Evolutionary conservation across 2,888 invertebrate genomes (phyloP), one percentile per base, ranked within the genome.

Genomic region (Tethea ocularis): DNA sequence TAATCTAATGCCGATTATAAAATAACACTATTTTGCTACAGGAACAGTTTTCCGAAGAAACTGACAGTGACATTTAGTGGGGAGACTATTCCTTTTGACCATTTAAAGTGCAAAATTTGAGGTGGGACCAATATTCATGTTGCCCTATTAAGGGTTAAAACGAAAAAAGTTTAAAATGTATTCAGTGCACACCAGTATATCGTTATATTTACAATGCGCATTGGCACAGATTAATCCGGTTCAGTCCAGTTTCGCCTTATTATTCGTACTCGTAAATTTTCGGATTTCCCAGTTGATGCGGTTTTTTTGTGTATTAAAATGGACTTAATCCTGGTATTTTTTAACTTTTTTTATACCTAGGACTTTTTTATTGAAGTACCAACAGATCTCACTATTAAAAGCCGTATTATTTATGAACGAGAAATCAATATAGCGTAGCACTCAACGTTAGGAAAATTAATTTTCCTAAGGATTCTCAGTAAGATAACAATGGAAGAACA

Each of bases 201-300:
- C n/a, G n/a, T 7, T 20, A 41, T 46, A 46, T 46, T 46, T 46
- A 20, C 10, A 13, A 10, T 46, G 46, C 2, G 46, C 46, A 20
- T 46, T 46, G 46, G 10, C 17, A 20, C 46, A 46, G 6, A 46
- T 46, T 46, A 46, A 46, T 46, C 46, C 46, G 46, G 46, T 46
- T 46, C 46, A 46, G 20, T 46, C 20, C 46, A 46, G 46, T 46
- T 46, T 46, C 46, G 20, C 46, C 2, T 1, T n/a, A 20, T 20
- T 20, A 46, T 20, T 46, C 2, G 46, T 20, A 20, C 10, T 20
- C 20, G 46, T n/a, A 41, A 41, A 41, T 46, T 46, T 46, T 20
- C 10, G 8, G 46, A 2, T 10, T 46, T 20, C 20, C 20, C 46
- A 46, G 10, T 46, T 46, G 20, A 10, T 46, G 17, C 10, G 46